Evolutionary conservation across 2,113 vertebrate species (phyloP), one percentile per base, ranked within the genome.

Genomic region (Ariopsis seemanni): DNA sequence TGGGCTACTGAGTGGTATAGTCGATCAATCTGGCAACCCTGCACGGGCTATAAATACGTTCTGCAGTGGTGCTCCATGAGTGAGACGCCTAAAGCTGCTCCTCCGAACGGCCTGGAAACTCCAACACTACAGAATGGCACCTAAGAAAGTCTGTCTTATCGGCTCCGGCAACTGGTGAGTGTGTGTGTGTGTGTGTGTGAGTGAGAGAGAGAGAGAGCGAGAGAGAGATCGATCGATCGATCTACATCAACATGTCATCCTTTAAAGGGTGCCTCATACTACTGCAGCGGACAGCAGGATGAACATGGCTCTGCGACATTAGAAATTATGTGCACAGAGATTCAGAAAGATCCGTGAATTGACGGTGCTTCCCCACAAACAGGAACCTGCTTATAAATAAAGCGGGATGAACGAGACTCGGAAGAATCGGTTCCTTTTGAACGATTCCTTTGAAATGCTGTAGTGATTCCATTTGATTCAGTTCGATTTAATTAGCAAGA

Each of bases 111-210:
- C 25, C 30, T 63, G 50, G 71, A 69, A 74, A 84, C 88, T 89
- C 75, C 84, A 83, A 83, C 48, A 88, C 88, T 72, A 89, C 86
- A 84, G 85, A 22, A 90, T 82, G 93, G 91, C 93, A 9, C 92
- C 93, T 0, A 96, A 96, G 94, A 97, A 95, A 91, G 93, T 98
- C 85, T 99, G 98, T 93, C 90, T 99, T 92, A 92, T 99, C 85
- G 98, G 98, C 92, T 99, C 98, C 0, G 98, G 98, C 85, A 99
- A 99, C 95, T 99, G 98, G 98, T 99, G 93, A 96, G 97, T 88
- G 27, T 69, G 65, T 30, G 27, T 30, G 67, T 34, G 14, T 8
- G n/a, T n/a, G n/a, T n/a, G n/a, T n/a, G n/a, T n/a, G n/a, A n/a
- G n/a, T n/a, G 22, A 9, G 48, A n/a, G 48, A 5, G 74, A 2